These are phyloP conservation scores for Resseliella maxima DNA, from an alignment of 2,888 invertebrate genomes.

Conservation along the genomic window DNA sequence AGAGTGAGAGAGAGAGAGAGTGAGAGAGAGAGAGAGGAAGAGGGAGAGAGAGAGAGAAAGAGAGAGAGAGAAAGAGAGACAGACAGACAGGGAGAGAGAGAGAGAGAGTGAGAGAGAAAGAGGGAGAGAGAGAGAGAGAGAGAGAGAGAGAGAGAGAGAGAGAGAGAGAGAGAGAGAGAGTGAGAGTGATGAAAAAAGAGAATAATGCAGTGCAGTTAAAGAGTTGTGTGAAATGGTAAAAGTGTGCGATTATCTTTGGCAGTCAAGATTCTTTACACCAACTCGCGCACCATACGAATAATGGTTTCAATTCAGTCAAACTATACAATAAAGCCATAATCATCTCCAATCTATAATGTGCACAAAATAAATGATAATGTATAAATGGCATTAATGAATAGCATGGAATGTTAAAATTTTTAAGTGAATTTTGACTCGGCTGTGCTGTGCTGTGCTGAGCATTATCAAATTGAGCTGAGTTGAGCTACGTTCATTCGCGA, in stretches of 20 bases:
- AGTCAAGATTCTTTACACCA: constrained; percentile 20
- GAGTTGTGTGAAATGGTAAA: constrained; percentile 18
- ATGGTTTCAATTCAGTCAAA: neutral
- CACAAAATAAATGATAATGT: constrained; percentile 27
- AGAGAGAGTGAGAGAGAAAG: too few relatives aligned
- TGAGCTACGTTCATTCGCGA: neutral
- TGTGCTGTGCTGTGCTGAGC: neutral
- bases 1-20: too few relatives aligned
- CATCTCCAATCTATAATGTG: constrained; percentile 43
- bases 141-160: too few relatives aligned
- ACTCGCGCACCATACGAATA: neutral
- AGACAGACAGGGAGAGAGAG: too few relatives aligned
- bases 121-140: too few relatives aligned
- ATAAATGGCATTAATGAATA: constrained; percentile 47
- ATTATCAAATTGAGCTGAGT: neutral
- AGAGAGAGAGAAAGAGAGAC: neutral
- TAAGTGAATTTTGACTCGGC: constrained; percentile 36
- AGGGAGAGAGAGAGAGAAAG: too few relatives aligned
- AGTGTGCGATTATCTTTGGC: constrained; percentile 1
- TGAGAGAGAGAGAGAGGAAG: too few relatives aligned
- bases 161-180: neutral
- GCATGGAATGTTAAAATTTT: constrained; percentile 9
- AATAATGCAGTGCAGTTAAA: neutral
- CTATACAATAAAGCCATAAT: neutral
- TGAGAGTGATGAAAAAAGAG: neutral